Evolutionary conservation across 2,113 vertebrate species (phyloP), one percentile per base, ranked within the genome.

Genomic region (Probosciger aterrimus): DNA sequence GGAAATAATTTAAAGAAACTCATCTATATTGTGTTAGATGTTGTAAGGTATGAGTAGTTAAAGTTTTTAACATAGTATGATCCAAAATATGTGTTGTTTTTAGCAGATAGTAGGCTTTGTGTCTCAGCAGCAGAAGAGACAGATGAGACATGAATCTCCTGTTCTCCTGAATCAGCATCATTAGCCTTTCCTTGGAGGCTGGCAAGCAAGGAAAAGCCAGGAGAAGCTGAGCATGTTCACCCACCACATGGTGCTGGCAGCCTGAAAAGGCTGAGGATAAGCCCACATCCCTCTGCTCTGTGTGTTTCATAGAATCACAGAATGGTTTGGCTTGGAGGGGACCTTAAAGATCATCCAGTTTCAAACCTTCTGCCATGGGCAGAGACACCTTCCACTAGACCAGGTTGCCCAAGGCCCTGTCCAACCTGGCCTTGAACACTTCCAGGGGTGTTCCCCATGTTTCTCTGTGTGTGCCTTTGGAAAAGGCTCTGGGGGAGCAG

Each of bases 391-490:
- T n/a, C 14, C 57, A 23, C 57, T 59, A 59, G 22, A 35, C 33
- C 33, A 59, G 57, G 14, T 59, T 10, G 14, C 57, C 33, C 33
- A 35, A 59, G 4, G 57, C 22, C 57, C 33, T 22, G 10, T 59
- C 33, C 57, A 59, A 7, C 33, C 57, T 35, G 14, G 14, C 20
- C 33, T 59, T 35, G 33, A 24, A 35, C 33, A 59, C 57, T 59
- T 15, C 14, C 22, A 24, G 33, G 20, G 6, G 24, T 59, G 33
- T 59, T 76, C 28, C 27, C 37, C 5, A 5, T 37, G n/a, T 41
- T 53, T 49, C 18, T 12, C 47, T 23, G 6, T 14, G 4, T 0
- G 0, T 43, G 24, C 46, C 41, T 91, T 67, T 3, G 3, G 31
- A 86, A 76, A 73, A 88, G 35, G 22, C 39, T 7, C 3, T 2